Conservation (phyloP, 2,888 invertebrate species). For the Thyatira batis region DNA sequence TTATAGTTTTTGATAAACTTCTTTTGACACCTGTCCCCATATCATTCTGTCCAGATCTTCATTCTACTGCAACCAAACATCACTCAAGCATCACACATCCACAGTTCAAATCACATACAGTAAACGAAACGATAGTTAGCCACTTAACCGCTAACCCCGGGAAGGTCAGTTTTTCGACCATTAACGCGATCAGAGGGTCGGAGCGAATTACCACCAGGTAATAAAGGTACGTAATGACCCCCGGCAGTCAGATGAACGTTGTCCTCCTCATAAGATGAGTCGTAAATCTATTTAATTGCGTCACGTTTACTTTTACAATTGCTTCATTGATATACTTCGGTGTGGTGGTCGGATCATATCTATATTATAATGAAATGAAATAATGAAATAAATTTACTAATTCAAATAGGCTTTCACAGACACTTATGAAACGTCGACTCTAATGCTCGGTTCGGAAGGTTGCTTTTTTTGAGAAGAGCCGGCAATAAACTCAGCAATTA, state of each 20-base stretch:
- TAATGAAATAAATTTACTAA: no score
- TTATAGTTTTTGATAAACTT: no score
- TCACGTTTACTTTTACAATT: not conserved
- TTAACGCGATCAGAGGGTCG: constrained; percentile 74
- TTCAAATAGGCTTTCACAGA: no score
- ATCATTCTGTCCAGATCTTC: no score
- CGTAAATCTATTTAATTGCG: not conserved
- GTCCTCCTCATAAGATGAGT: constrained; percentile 12
- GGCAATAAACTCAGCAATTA: no score
- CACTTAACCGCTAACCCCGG: constrained; percentile 68
- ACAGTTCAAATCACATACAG: constrained; percentile 46
- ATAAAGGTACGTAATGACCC: constrained; percentile 77
- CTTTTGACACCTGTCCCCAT: no score
- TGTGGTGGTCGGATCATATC: no score
- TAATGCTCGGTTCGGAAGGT: no score
- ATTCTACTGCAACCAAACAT: not conserved
- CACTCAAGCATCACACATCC: not conserved
- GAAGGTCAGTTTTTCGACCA: constrained; percentile 79
- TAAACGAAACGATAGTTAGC: constrained; percentile 49
- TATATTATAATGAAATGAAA: no score
- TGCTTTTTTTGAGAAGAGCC: no score
- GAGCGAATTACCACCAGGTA: constrained; percentile 62
- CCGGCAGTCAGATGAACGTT: constrained; percentile 58
- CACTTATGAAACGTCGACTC: no score
- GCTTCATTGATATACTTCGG: not conserved